Percentiles rank a stretch among this genome's conserved stretches.
Conservation (phyloP, 2,113 vertebrate genomes). For the Catharus minimus region DNA sequence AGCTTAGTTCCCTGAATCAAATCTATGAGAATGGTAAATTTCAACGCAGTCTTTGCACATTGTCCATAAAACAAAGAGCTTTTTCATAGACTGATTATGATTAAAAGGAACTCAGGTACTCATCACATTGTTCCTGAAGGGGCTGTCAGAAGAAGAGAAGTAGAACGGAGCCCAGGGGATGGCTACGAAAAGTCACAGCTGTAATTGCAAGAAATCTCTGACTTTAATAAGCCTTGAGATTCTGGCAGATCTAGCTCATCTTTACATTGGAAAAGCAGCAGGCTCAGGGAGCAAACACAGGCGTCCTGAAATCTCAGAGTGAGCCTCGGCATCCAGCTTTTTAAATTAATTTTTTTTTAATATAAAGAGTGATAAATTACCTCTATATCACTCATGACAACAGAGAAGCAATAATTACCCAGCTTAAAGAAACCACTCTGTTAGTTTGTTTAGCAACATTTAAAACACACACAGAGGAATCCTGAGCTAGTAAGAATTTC, state of each 20-base stretch:
- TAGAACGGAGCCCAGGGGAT: neutral
- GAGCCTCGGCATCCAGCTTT: fast-evolving
- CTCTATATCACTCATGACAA: neutral
- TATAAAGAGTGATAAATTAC: neutral
- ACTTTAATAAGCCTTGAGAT: neutral
- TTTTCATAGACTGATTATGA: neutral
- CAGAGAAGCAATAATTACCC: neutral
- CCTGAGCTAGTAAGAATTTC: neutral
- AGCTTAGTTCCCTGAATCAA: neutral
- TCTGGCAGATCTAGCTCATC: neutral
- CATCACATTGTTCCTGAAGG: neutral
- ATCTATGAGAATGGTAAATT: neutral
- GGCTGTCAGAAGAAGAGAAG: neutral
- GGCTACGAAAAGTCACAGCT: neutral
- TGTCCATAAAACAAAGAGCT: neutral
- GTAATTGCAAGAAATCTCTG: neutral
- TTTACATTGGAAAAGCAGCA: neutral
- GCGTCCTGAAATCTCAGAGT: neutral
- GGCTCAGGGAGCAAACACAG: neutral
- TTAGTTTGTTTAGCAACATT: neutral
- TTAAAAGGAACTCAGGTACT: neutral
- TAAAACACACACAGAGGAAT: neutral
- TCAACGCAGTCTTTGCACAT: neutral
- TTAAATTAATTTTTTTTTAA: neutral
- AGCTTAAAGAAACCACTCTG: neutral